Evolutionary conservation across 2,797 vertebrate genomes (phyloP), one percentile per base, ranked within the genome.

Genomic region (Coracias cyanogaster): DNA sequence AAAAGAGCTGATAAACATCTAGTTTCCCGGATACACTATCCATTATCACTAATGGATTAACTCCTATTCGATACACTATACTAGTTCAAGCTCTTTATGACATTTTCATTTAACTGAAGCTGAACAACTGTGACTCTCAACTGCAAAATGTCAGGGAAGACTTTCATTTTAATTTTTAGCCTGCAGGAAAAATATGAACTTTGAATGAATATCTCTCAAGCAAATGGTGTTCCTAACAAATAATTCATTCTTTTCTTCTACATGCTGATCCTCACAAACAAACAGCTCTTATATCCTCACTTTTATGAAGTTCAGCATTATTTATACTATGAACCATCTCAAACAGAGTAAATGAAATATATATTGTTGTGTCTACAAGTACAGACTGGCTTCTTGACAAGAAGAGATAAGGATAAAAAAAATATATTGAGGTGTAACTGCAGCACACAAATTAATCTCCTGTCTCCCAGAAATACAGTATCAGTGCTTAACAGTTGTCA

Each of bases 41-140:
- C 78, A 70, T 90, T 90, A 87, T 87, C 81, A 45, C 21, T 90
- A 93, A 95, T 52, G 48, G 82, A 96, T 96, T 94, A 96, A 28
- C 58, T 94, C 54, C 48, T 66, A 70, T 82, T 84, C 0, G 0
- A 86, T 82, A 86, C 33, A 55, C 51, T 71, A 15, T 70, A 64
- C 58, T 80, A 76, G 70, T 93, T 95, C 93, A 95, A 93, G 76
- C 52, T 94, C 90, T 85, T 70, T 64, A 70, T 90, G 79, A 87
- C 71, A 93, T 91, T 97, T 92, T 90, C 60, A 67, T 94, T 95
- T 95, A 94, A 80, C 86, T 85, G 82, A 29, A 94, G 86, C 41
- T 85, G 84, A 96, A 93, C 66, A 90, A 61, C 90, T 96, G 31
- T 74, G 87, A 74, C 58, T 95, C 52, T 80, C 37, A 55, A 55